phyloP scores from a whole-genome alignment of 2,797 vertebrate species.

The Tauraco hartlaubi region DNA sequence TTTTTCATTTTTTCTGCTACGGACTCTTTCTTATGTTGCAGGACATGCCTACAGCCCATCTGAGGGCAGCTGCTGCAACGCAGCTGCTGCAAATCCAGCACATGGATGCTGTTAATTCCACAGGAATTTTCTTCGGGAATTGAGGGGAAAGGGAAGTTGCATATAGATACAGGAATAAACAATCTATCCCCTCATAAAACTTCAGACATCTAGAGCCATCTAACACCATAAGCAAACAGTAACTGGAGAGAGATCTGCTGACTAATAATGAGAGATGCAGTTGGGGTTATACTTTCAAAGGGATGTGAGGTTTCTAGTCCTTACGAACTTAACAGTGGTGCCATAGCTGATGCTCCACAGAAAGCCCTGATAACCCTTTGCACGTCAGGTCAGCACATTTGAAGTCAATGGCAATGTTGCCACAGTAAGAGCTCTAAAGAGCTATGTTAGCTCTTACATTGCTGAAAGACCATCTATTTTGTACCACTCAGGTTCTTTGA shows the following conservation, averaged over 20 bases:
- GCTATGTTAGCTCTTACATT: neutral
- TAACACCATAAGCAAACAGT: neutral
- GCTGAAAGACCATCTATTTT: neutral
- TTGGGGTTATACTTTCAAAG: neutral
- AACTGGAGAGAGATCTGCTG: neutral
- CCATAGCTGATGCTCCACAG: neutral
- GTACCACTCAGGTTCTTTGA: neutral
- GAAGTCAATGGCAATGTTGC: neutral
- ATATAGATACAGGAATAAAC: neutral
- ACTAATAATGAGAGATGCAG: neutral
- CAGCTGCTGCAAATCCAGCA: slow-evolving; percentile 1
- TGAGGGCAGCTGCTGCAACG: slow-evolving; percentile 15
- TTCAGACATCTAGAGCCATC: neutral
- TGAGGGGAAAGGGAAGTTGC: neutral
- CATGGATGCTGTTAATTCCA: neutral
- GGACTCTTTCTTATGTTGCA: neutral
- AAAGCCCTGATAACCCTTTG: neutral
- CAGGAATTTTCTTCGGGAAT: slow-evolving; percentile 22
- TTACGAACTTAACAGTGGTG: neutral
- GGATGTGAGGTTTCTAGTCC: neutral
- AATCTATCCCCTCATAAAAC: neutral
- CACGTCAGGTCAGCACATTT: neutral
- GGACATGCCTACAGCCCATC: neutral
- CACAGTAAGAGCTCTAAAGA: neutral
- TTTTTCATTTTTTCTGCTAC: neutral